Base-by-base conservation (phyloP, 1,140 invertebrate genomes). In the Drosophila miranda region DNA sequence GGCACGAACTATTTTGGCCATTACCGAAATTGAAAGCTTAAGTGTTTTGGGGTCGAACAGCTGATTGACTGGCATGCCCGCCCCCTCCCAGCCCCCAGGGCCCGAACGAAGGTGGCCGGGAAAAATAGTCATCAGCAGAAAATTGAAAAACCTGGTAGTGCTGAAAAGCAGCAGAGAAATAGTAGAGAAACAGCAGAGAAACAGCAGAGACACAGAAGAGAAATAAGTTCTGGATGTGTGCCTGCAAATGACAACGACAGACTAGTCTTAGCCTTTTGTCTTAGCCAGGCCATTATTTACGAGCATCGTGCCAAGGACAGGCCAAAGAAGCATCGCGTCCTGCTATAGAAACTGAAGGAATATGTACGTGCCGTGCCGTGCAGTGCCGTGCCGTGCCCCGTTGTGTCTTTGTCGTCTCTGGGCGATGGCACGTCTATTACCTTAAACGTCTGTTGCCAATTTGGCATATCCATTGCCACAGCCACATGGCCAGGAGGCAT, bases 231-330 rank as follows among this genome's bases (percentile, higher is more conserved):
- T 67, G 51, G 63, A 38, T 55, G 54, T 43, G 58, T 13, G 34
- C 58, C 59, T 28, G 63, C 41, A 16, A 61, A 23, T 74, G 70
- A 78, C 79, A 78, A 57, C 43, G 66, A 30, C 67, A 59, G 34
- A 11, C 34, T 13, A 13, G 61, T 43, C 78, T 74, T 13, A 13
- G 61, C 38, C 78, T 74, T 80, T 75, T 75, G 61, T 75, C 63
- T 75, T 75, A 67, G 73, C 51, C 71, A 61, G 57, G 57, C 45
- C 77, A 81, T 86, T 81, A 86, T 84, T 84, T 84, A 84, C 72
- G 44, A 52, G 72, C 64, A 46, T 46, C 42, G 70, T 64, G 71
- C 70, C 64, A 58, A 74, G 49, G 62, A 66, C 81, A 84, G 72
- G 81, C 58, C 62, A 59, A 59, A 67, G 54, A 50, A 84, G 53